A percentile compares a stretch with the other conserved stretches of the same genome.
phyloP scores from a whole-genome alignment of 2,888 invertebrate genomes.

The Quadroppia sp. region DNA sequence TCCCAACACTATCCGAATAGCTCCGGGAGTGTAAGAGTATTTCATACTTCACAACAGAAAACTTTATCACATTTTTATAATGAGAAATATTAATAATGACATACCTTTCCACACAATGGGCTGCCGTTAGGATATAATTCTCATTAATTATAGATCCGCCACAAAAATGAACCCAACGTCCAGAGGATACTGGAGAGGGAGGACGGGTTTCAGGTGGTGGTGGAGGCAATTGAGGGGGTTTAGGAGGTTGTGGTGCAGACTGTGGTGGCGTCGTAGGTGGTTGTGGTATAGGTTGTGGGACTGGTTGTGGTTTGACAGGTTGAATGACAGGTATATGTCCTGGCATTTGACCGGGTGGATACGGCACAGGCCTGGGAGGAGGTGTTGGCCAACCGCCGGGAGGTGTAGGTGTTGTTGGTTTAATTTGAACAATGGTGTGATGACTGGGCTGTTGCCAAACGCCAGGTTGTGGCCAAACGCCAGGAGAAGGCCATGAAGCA shows the following conservation, averaged over 20 bases:
- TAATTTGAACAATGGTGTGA: not conserved
- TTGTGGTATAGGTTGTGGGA: not conserved
- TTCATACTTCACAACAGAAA: slow-evolving; percentile 15
- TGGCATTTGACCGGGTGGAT: not conserved
- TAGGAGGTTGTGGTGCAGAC: slow-evolving; percentile 17
- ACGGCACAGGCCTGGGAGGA: slow-evolving; percentile 16
- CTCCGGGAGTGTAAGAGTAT: slow-evolving; percentile 25
- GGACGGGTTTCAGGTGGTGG: slow-evolving; percentile 13
- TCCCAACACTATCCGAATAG: slow-evolving; percentile 37
- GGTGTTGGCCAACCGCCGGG: not conserved
- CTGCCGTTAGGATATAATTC: slow-evolving; percentile 44
- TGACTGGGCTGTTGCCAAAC: not conserved
- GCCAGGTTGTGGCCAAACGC: not conserved
- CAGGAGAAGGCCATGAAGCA: not conserved
- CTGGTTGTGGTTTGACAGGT: not conserved
- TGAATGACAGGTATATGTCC: not conserved
- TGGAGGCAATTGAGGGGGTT: not conserved
- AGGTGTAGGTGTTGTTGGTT: not conserved
- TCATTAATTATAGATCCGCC: slow-evolving; percentile 44
- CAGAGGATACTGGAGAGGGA: slow-evolving; percentile 24
- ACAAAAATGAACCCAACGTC: slow-evolving; percentile 43
- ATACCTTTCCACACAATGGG: slow-evolving; percentile 45
- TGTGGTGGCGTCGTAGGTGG: not conserved
- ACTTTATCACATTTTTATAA: not conserved
- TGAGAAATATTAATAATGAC: not conserved